Evolutionary conservation across 2,113 vertebrate genomes (phyloP), one percentile per base, ranked within the genome.

Genomic region (Festucalex cinctus): DNA sequence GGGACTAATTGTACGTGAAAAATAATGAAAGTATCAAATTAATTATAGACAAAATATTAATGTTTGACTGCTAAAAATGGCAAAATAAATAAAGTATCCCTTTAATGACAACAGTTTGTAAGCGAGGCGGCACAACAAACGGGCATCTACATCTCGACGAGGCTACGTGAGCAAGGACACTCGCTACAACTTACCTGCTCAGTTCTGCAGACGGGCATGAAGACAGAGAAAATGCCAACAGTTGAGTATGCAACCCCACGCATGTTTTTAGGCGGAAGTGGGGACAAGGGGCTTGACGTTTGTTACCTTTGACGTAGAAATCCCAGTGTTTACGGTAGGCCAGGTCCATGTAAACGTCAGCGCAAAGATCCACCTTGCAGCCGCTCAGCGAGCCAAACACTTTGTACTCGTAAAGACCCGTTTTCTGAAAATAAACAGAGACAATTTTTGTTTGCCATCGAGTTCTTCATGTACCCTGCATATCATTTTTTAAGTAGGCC

Each of bases 271-370:
- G 10, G 22, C 20, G 16, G 9, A 2, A 17, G 14, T 9, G 12
- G 19, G 14, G 10, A 28, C 0, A 35, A n/a, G 22, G 12, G 17
- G 35, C 3, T 32, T 13, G 20, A 26, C 65, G 73, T n/a, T n/a
- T n/a, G n/a, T 85, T 75, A 98, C 95, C 95, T 94, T 94, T 93
- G 53, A 94, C 92, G 61, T 95, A 94, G 22, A 76, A 63, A 73
- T 98, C 96, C 97, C 97, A 98, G 1, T 91, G 63, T 73, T 93
- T 95, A 54, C 97, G 92, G 79, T 94, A 98, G 17, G 71, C 67
- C 84, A 98, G 73, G 82, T 98, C 96, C 96, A 97, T 95, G 81
- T 96, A 98, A 66, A 98, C 93, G 5, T 96, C 93, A 1, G 70
- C 91, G 17, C 93, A 94, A 20, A 93, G 69, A 66, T 91, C 88